Conservation (phyloP, 2,113 vertebrate genomes). For the Clarias batrachus region DNA sequence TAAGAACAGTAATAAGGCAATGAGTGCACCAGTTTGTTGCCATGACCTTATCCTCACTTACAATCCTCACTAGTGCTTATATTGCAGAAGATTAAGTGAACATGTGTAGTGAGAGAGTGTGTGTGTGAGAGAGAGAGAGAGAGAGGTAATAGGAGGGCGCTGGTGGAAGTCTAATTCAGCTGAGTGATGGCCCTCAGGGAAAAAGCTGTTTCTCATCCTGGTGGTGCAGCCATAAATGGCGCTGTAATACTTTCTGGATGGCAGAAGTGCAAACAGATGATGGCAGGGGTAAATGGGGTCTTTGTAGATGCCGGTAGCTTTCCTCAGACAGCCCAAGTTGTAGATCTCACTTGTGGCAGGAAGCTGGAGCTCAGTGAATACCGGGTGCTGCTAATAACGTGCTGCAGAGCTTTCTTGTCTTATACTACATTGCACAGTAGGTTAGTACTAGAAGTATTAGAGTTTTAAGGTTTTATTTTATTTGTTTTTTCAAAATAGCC, state of each 20-base stretch:
- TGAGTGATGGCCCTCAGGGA: neutral
- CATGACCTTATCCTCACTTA: neutral
- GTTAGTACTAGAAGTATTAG: neutral
- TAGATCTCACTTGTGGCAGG: neutral
- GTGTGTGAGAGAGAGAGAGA: no score
- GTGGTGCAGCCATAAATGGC: neutral
- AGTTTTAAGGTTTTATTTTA: neutral
- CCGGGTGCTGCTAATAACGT: neutral
- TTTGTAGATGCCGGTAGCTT: conserved; percentile 8
- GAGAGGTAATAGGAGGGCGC: neutral
- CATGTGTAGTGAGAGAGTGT: neutral
- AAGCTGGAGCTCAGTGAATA: neutral
- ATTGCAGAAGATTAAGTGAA: neutral
- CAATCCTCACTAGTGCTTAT: neutral
- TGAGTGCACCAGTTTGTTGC: neutral
- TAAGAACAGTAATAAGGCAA: neutral
- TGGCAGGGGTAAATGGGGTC: neutral
- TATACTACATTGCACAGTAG: neutral
- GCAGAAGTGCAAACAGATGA: conserved; percentile 21
- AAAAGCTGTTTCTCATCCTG: neutral
- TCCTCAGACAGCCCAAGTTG: neutral
- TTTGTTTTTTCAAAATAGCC: neutral
- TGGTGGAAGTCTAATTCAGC: neutral
- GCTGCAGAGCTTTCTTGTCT: neutral
- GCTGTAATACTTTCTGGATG: neutral